Conservation (phyloP, 1,140 invertebrate species). For the Bombus waltoni region DNA sequence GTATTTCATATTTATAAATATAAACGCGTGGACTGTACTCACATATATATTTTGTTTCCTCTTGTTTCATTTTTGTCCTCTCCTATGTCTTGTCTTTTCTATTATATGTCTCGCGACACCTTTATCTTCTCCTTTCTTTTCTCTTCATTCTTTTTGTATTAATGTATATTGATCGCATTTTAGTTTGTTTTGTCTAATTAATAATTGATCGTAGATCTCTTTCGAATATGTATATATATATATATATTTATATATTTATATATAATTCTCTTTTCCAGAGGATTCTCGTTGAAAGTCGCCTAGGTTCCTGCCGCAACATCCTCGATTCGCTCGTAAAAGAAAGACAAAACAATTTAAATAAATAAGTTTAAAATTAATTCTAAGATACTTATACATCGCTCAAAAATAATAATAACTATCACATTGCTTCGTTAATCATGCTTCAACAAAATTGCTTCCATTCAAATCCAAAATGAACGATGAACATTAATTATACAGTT, state of each 20-base stretch:
- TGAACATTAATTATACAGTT: neutral
- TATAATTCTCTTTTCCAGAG: slow-evolving; percentile 56
- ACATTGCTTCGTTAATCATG: slow-evolving; percentile 12
- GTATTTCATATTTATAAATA: slow-evolving; percentile 73
- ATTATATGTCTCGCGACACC: neutral
- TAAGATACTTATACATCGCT: neutral
- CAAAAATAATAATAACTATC: slow-evolving; percentile 4
- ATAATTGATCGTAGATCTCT: slow-evolving; percentile 77
- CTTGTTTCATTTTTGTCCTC: slow-evolving; percentile 42
- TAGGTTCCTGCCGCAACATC: slow-evolving; percentile 7
- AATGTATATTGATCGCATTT: slow-evolving; percentile 38
- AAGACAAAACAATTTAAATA: neutral
- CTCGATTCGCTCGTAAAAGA: neutral
- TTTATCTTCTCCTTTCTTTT: neutral
- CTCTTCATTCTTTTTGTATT: neutral
- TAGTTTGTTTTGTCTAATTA: slow-evolving; percentile 57
- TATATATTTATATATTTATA: slow-evolving; percentile 59
- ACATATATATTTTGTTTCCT: slow-evolving; percentile 72
- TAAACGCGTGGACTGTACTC: slow-evolving; percentile 79
- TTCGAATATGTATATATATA: slow-evolving; percentile 71
- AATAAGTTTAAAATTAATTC: neutral
- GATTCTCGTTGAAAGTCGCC: slow-evolving; percentile 33
- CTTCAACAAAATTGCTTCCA: neutral
- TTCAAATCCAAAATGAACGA: neutral
- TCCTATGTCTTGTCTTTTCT: neutral